These are phyloP conservation scores for Oeneis ivallda DNA, from an alignment of 2,888 invertebrate species.

Conservation along the genomic window DNA sequence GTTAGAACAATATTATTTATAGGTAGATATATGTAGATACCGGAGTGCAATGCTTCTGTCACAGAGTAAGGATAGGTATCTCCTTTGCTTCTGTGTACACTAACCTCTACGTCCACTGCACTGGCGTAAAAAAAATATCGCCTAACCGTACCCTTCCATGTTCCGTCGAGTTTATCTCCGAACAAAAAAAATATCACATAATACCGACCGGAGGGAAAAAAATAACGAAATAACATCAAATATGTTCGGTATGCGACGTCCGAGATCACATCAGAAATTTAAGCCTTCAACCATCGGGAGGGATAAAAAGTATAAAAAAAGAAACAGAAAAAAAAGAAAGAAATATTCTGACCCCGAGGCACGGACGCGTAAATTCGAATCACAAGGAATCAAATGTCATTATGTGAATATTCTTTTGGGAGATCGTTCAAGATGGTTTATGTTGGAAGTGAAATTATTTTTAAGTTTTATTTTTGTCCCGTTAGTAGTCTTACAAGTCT, in stretches of 20 bases:
- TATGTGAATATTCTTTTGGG: slow-evolving; percentile 54
- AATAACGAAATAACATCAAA: slow-evolving; percentile 69
- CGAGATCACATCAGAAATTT: slow-evolving; percentile 78
- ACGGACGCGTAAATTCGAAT: slow-evolving; percentile 77
- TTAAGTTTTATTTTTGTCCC: not conserved
- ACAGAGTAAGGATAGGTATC: too few relatives aligned
- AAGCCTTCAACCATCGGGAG: slow-evolving; percentile 71
- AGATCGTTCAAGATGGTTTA: slow-evolving; percentile 38
- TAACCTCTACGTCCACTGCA: not conserved
- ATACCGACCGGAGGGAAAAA: slow-evolving; percentile 45
- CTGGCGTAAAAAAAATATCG: slow-evolving; percentile 32
- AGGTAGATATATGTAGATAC: too few relatives aligned
- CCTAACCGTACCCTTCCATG: slow-evolving; percentile 40
- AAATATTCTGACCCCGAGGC: slow-evolving; percentile 56
- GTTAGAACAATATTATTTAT: too few relatives aligned
- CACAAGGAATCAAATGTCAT: slow-evolving; percentile 77
- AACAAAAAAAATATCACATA: slow-evolving; percentile 52
- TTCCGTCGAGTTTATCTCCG: slow-evolving; percentile 64
- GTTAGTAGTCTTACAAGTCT: too few relatives aligned
- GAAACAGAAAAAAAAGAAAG: slow-evolving; percentile 56
- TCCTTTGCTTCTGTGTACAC: slow-evolving; percentile 6
- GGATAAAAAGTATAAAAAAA: slow-evolving; percentile 49
- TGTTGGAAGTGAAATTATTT: slow-evolving; percentile 31
- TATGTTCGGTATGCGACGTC: slow-evolving; percentile 78
- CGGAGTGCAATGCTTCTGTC: not conserved